Base-by-base conservation (phyloP, 2,888 invertebrate species). In the Drosophila macrospina region DNA sequence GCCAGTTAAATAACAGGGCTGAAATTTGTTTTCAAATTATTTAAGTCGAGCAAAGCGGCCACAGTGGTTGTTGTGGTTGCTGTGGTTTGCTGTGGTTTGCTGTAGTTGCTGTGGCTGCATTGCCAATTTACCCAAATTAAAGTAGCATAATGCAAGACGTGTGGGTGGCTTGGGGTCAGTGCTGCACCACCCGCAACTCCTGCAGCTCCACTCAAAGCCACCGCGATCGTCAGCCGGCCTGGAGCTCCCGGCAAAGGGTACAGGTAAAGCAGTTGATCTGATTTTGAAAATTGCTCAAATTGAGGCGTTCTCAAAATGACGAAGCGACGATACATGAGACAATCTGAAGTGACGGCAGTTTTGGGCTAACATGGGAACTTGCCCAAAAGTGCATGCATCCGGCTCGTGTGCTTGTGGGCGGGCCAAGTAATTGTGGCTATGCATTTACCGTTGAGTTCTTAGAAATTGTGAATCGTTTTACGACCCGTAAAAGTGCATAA, bases 1-100 rank as follows among this genome's bases (percentile, higher is more conserved):
- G 63, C 69, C 83, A 86, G 86, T 78, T 86, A 74, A 80, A 74
- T 78, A 86, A 86, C 85, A 79, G 77, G 57, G 50, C 65, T 71
- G 76, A 76, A 83, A 86, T 83, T 86, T 83, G 86, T 86, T 83
- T 83, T 86, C 83, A 86, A 80, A 83, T 83, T 83, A 83, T 83
- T 86, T 76, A 83, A 83, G 86, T 83, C 83, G 86, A 83, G 86
- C 83, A 85, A 13, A 85, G 74, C 82, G 65, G n/a, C 52, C 34
- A 30, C 59, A 47, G 36, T 55, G 51, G 44, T 26, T 37, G 42
- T 39, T 0, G n/a, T 28, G 7, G 39, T 13, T 39, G 39, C 28
- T n/a, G 10, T 30, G 13, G 13, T n/a, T 16, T n/a, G 15, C 32
- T 20, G 47, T 26, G 52, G 45, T n/a, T 13, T 39, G 39, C 28